phyloP scores from a whole-genome alignment of 2,888 invertebrate genomes.

The Dicranocentrus wangi region DNA sequence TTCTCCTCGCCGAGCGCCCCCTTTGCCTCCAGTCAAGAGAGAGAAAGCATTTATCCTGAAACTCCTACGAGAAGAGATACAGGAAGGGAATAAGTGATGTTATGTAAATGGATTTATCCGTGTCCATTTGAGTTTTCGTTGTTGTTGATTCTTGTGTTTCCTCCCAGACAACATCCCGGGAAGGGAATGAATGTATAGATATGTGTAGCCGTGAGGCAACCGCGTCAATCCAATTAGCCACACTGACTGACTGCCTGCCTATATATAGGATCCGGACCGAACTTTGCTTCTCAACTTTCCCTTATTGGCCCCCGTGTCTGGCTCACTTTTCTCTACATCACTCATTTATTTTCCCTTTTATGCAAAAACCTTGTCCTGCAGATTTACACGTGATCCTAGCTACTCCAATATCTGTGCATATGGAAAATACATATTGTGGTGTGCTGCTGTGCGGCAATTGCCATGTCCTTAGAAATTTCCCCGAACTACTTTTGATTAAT shows the following conservation, averaged over 20 bases:
- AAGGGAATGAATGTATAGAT: background rate
- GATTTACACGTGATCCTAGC: too few species aligned
- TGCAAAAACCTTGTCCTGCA: too few species aligned
- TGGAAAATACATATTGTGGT: too few species aligned
- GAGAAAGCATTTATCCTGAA: too few species aligned
- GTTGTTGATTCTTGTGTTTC: background rate
- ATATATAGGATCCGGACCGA: background rate
- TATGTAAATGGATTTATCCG: conserved; percentile 23
- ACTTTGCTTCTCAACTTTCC: conserved; percentile 6
- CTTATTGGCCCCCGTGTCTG: background rate
- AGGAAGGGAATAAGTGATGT: conserved; percentile 9
- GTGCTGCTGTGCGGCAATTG: too few species aligned
- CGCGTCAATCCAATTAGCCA: conserved; percentile 51
- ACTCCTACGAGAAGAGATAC: too few species aligned
- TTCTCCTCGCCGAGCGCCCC: too few species aligned
- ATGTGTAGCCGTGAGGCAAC: conserved; percentile 10
- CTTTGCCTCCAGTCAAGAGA: too few species aligned
- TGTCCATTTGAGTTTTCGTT: conserved; percentile 14
- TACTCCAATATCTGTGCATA: too few species aligned
- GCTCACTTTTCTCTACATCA: conserved; percentile 38
- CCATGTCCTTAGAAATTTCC: too few species aligned
- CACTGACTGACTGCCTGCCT: conserved; percentile 2
- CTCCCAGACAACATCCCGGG: background rate
- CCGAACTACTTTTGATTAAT: conserved; percentile 47
- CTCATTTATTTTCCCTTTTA: conserved; percentile 19